Evolutionary conservation across 2,888 invertebrate genomes (phyloP), one percentile per base, ranked within the genome.

Genomic region (Phyto melanocephala): DNA sequence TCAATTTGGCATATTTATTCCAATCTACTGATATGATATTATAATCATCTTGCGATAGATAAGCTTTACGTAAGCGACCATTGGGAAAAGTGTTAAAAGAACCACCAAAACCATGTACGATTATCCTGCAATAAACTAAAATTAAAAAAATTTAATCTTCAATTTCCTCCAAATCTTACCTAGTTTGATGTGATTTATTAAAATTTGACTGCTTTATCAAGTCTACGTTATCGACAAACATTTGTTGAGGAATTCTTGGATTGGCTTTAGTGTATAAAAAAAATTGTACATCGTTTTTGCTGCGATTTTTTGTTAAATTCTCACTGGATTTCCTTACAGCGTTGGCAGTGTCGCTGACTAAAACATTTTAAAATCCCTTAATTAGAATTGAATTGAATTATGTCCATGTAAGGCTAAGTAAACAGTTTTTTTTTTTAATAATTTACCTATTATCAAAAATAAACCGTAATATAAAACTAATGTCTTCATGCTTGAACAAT

Each of bases 21-120:
- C 93, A 93, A 86, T 93, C 93, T 3, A 93, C 92, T 0, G 93
- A 92, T 52, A 94, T 92, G 35, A 93, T 92, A 84, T 93, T 93
- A 70, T 92, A 88, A 77, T 92, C 92, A 40, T 92, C 93, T 6
- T 92, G 91, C 68, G 92, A 91, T 11, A 93, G 88, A 81, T 93
- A 93, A 0, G 93, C 93, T 11, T 79, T 54, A 7, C 86, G 80
- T 13, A 89, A 60, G n/a, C 72, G 28, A 2, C 22, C 50, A 75
- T 87, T 87, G 1, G 87, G 80, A n/a, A 74, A 37, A 28, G 93
- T 91, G 81, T 90, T 89, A 50, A 92, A 92, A 13, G 81, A 87
- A 91, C 91, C 87, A 92, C 92, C 79, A 93, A 93, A 93, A 4
- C 93, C 93, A 84, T 93, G 93, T 28, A 92, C 91, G 17, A 93